Percentiles rank a stretch among this genome's conserved stretches.
These are phyloP conservation scores for Cyanoderma ruficeps DNA, from an alignment of 2,113 vertebrate genomes.

Conservation along the genomic window DNA sequence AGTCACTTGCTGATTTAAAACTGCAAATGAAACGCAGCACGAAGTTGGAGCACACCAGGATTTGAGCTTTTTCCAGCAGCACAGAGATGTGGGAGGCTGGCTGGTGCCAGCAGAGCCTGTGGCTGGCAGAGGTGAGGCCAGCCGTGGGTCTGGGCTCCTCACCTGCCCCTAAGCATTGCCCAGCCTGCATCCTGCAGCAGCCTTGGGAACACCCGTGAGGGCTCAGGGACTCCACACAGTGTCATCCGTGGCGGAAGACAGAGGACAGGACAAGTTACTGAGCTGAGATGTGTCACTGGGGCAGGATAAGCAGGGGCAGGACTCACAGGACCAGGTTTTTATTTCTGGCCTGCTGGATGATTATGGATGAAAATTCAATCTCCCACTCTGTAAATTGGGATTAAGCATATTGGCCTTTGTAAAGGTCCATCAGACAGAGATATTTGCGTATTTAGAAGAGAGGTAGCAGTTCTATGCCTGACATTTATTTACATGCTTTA, in stretches of 20 bases:
- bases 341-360: not conserved
- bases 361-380: not conserved
- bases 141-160: not conserved
- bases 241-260: fast-evolving
- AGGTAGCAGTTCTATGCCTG: not conserved
- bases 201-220: not conserved
- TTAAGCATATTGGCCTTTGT: not conserved
- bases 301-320: not conserved
- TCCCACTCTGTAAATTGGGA: not conserved
- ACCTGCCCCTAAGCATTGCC: not conserved
- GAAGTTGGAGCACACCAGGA: not conserved
- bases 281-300: not conserved
- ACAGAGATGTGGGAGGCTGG: not conserved
- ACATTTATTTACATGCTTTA: not conserved
- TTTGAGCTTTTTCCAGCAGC: not conserved
- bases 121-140: not conserved
- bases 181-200: not conserved
- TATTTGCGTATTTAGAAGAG: not conserved
- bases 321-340: not conserved
- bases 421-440: not conserved
- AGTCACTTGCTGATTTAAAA: slow-evolving; percentile 6
- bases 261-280: not conserved
- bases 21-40: not conserved
- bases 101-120: not conserved
- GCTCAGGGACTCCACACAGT: not conserved